These are phyloP conservation scores for Ctenodactylus gundi DNA, from an alignment of 2,113 vertebrate species.

Conservation along the genomic window DNA sequence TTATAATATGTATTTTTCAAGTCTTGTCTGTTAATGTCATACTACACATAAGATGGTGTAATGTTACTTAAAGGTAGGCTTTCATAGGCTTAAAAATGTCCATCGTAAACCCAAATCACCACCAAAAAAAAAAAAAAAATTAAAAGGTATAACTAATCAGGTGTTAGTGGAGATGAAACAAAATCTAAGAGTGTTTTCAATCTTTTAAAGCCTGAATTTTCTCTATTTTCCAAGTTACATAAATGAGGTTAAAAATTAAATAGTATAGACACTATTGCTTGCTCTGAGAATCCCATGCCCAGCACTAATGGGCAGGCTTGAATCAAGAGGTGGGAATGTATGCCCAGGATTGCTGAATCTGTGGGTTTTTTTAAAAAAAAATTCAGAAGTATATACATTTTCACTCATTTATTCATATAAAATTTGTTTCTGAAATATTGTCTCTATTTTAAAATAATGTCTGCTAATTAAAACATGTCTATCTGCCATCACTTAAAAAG, in stretches of 20 bases:
- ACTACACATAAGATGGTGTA: not conserved
- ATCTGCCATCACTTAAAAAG: not conserved
- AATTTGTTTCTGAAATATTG: not conserved
- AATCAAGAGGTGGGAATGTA: not conserved
- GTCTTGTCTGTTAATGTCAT: not conserved
- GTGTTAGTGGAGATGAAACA: not conserved
- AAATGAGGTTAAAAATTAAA: not conserved
- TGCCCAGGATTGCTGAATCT: not conserved
- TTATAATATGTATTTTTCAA: not conserved
- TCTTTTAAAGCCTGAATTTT: not conserved
- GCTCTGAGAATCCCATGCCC: not conserved
- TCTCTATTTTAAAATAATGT: not conserved
- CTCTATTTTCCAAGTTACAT: not conserved
- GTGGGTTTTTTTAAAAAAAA: not conserved
- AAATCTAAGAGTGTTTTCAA: not conserved
- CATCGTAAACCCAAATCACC: not conserved
- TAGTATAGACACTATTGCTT: fast-evolving
- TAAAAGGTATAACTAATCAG: not conserved
- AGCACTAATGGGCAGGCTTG: not conserved
- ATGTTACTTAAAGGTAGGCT: not conserved
- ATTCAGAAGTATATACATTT: not conserved
- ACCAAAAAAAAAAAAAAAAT: not conserved
- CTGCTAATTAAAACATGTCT: not conserved
- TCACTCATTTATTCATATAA: not conserved
- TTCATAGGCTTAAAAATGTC: not conserved